Percentiles rank a stretch among this genome's conserved stretches.
phyloP scores from a whole-genome alignment of 2,888 invertebrate genomes.

The Nudaria mundana region DNA sequence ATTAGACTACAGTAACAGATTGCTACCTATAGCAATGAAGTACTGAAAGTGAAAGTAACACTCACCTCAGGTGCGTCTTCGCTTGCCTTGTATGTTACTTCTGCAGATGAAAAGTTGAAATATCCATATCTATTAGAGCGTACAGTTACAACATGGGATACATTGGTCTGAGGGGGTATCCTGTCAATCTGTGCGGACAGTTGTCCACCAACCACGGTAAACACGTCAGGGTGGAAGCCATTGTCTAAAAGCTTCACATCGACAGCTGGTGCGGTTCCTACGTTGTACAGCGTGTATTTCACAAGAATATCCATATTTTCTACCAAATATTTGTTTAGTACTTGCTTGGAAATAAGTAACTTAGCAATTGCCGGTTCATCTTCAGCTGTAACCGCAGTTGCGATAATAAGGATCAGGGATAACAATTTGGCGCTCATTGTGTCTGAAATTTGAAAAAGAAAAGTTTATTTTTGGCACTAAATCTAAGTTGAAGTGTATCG shows the following conservation, averaged over 20 bases:
- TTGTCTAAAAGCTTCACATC: conserved; percentile 94
- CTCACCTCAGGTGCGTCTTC: conserved; percentile 90
- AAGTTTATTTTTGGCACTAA: conserved; percentile 9
- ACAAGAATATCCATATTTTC: conserved; percentile 98
- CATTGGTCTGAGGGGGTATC: conserved; percentile 95
- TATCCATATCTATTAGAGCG: conserved; percentile 94
- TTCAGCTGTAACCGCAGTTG: conserved; percentile 74
- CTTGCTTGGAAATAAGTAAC: conserved; percentile 94
- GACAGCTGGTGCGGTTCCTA: conserved; percentile 94
- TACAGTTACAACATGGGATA: conserved; percentile 95
- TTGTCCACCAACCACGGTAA: conserved; percentile 94
- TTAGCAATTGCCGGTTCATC: conserved; percentile 90
- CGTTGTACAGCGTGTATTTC: conserved; percentile 96
- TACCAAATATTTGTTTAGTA: conserved; percentile 97
- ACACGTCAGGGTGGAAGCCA: conserved; percentile 95
- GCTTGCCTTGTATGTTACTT: conserved; percentile 91
- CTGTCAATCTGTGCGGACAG: conserved; percentile 91
- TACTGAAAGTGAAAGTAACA: conserved; percentile 18
- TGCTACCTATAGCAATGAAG: no score
- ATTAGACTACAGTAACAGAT: no score
- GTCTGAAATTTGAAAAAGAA: conserved; percentile 49
- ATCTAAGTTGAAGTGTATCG: conserved; percentile 10
- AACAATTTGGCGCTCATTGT: conserved; percentile 71
- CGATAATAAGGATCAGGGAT: conserved; percentile 67
- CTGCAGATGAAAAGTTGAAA: conserved; percentile 98